Conservation (phyloP, 2,888 invertebrate species). For the Dione juno region DNA sequence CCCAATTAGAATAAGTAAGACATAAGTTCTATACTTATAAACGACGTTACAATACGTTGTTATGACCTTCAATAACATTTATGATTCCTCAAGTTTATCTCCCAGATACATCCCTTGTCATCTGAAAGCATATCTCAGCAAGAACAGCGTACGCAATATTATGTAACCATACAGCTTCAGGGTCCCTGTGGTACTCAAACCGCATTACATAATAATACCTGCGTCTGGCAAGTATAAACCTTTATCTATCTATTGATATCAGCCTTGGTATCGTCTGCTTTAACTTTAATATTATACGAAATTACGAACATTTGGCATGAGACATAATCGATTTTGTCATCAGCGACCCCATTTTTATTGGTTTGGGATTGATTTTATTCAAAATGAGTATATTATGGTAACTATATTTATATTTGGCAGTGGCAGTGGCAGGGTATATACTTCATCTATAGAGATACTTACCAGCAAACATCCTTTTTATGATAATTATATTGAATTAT, state of each 20-base stretch:
- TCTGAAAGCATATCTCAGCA: constrained; percentile 58
- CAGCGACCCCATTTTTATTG: constrained; percentile 37
- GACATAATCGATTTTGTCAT: constrained; percentile 42
- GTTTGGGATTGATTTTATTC: constrained; percentile 24
- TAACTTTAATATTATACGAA: constrained; percentile 37
- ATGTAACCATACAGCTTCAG: constrained; percentile 54
- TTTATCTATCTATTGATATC: constrained; percentile 44
- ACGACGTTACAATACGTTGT: background rate
- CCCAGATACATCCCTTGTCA: constrained; percentile 58
- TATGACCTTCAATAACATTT: constrained; percentile 19
- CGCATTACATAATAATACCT: constrained; percentile 61
- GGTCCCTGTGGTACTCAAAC: constrained; percentile 51
- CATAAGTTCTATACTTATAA: background rate
- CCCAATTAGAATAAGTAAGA: background rate
- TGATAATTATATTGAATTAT: background rate
- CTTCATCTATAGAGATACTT: no score
- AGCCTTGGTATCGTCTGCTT: constrained; percentile 44
- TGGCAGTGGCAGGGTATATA: no score
- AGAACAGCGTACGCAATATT: constrained; percentile 64
- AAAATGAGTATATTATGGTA: background rate
- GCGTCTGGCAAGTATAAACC: constrained; percentile 52
- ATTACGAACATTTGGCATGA: constrained; percentile 30
- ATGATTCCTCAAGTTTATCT: constrained; percentile 30
- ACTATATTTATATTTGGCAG: background rate
- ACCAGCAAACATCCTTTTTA: background rate